These are phyloP conservation scores for Thalassaphorura encarpata DNA, from an alignment of 1,140 invertebrate species.

Conservation along the genomic window DNA sequence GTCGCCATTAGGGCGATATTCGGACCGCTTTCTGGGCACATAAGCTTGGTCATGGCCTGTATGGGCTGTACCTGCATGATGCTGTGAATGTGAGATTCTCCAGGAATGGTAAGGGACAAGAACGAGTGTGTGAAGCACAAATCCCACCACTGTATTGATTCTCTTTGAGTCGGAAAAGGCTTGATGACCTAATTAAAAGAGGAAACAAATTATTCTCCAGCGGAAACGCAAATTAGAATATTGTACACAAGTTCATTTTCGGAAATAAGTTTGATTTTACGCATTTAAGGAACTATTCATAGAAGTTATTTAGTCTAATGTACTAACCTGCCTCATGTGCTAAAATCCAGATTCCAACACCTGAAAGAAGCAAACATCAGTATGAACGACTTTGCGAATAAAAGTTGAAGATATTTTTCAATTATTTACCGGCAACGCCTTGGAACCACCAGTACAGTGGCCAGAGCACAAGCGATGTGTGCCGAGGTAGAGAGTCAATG, in stretches of 20 bases:
- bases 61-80: background rate
- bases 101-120: constrained; percentile 2
- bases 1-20: background rate
- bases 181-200: constrained; percentile 1
- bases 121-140: constrained; percentile 8
- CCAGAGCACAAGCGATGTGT: background rate
- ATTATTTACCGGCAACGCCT: background rate
- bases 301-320: background rate
- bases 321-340: too few relatives aligned
- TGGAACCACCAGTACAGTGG: constrained; percentile 3
- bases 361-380: too few relatives aligned
- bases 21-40: background rate
- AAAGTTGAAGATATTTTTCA: background rate
- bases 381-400: background rate
- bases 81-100: constrained; percentile 5
- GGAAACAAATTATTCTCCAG: too few relatives aligned
- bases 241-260: background rate
- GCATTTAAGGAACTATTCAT: background rate
- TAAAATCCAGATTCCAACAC: constrained; percentile 8
- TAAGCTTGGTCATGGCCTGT: background rate
- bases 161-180: constrained; percentile 2
- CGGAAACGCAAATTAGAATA: background rate
- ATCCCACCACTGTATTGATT: constrained; percentile 1
- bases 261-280: background rate
- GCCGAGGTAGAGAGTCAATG: background rate